Evolutionary conservation across 2,797 vertebrate genomes (phyloP).

Genomic region (Cyprinodon diabolis): DNA sequence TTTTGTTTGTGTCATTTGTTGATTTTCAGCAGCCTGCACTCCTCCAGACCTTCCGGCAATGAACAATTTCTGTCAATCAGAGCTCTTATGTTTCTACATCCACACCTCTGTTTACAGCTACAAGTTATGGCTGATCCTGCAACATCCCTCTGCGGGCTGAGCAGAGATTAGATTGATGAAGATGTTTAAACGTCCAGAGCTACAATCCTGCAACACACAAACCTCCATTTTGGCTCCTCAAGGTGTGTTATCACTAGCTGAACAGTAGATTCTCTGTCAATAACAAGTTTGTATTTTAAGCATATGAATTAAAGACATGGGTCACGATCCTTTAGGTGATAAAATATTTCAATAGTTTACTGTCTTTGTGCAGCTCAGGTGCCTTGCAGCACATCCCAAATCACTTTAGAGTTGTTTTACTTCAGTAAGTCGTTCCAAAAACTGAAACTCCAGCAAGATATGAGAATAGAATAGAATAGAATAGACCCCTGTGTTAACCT

Average conservation of each 20-base stretch:
- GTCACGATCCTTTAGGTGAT: too few species aligned
- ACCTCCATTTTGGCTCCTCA: not conserved
- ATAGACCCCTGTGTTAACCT: too few species aligned
- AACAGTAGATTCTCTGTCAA: not conserved
- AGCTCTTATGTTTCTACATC: not conserved
- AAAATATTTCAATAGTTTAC: too few species aligned
- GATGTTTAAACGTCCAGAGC: not conserved
- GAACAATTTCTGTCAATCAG: not conserved
- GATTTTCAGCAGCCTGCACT: not conserved
- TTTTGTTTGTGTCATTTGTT: not conserved
- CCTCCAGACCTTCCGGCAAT: not conserved
- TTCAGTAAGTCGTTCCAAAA: too few species aligned
- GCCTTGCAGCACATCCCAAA: too few species aligned
- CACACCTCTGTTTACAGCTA: not conserved
- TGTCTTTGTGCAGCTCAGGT: too few species aligned
- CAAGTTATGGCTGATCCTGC: not conserved
- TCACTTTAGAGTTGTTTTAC: too few species aligned
- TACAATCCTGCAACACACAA: not conserved
- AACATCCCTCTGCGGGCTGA: not conserved
- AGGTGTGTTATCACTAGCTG: not conserved
- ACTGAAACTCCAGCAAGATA: too few species aligned
- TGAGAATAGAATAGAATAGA: too few species aligned
- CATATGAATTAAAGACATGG: too few species aligned
- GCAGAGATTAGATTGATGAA: not conserved
- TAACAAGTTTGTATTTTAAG: not conserved